Conservation (phyloP, 2,888 invertebrate genomes). For the Coelopa pilipes region DNA sequence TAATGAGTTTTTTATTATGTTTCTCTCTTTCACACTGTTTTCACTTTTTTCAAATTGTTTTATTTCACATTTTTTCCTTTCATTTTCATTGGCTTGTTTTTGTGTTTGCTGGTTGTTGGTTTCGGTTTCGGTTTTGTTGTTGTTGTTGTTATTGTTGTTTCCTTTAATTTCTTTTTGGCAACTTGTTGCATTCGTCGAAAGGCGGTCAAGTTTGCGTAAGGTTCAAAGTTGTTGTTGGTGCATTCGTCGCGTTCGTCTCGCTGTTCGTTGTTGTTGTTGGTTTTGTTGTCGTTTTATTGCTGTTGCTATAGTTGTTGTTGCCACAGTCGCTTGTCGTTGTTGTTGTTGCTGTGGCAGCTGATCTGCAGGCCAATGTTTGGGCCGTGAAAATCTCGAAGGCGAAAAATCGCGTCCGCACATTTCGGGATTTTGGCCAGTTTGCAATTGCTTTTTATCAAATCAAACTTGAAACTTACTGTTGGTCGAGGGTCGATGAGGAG, state of each 20-base stretch:
- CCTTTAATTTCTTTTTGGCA: constrained; percentile 25
- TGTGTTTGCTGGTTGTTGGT: constrained; percentile 6
- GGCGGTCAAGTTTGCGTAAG: constrained; percentile 27
- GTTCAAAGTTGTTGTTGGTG: neutral
- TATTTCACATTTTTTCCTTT: constrained; percentile 30
- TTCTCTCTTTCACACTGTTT: constrained; percentile 25
- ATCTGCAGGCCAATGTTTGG: constrained; percentile 1
- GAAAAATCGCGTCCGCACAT: constrained; percentile 4
- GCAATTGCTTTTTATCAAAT: neutral
- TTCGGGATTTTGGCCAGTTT: neutral
- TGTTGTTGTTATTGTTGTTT: constrained; percentile 12
- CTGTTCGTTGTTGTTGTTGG: neutral
- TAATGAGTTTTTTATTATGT: constrained; percentile 30
- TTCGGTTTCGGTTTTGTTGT: neutral
- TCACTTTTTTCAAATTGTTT: constrained; percentile 27
- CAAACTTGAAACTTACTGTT: no score
- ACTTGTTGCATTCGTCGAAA: constrained; percentile 24
- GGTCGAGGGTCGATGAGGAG: no score
- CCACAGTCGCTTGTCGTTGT: neutral
- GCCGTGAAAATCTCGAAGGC: constrained; percentile 9
- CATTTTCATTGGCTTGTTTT: constrained; percentile 35
- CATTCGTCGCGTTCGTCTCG: neutral
- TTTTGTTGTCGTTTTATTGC: neutral
- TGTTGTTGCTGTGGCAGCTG: neutral
- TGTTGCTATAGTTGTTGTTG: neutral